Conservation (phyloP, 2,797 vertebrate genomes). For the Margarornis squamiger region DNA sequence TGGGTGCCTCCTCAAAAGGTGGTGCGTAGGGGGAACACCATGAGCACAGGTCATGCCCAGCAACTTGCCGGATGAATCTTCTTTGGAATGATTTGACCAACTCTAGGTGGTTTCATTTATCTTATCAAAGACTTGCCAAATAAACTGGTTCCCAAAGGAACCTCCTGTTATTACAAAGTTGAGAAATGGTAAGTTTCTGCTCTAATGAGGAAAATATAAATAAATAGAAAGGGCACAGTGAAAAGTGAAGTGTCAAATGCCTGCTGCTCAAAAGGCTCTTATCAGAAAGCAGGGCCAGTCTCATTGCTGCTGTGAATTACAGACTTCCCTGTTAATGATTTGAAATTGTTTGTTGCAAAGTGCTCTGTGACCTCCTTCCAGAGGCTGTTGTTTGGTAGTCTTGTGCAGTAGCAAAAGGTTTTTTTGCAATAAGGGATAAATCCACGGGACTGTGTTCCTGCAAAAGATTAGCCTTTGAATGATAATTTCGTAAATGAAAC, state of each 20-base stretch:
- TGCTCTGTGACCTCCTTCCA: not conserved
- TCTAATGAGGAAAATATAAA: not conserved
- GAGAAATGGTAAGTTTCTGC: not conserved
- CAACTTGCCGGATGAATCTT: not conserved
- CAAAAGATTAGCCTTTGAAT: not conserved
- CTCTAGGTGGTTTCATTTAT: not conserved
- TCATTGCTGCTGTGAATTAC: not conserved
- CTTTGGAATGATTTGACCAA: not conserved
- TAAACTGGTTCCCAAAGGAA: not conserved
- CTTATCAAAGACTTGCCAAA: not conserved
- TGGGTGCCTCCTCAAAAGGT: not conserved
- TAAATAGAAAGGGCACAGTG: not conserved
- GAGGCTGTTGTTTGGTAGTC: not conserved
- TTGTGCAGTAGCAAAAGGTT: not conserved
- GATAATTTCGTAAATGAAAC: not conserved
- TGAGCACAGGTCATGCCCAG: not conserved
- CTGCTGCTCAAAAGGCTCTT: not conserved
- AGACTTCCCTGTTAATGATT: not conserved
- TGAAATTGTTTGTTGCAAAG: not conserved
- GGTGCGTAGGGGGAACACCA: fast-evolving
- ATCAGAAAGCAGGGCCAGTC: not conserved
- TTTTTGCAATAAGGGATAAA: not conserved
- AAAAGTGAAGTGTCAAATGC: not conserved
- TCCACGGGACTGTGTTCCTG: not conserved
- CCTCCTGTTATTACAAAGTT: not conserved